Base-by-base conservation (phyloP, 2,888 invertebrate genomes). In the Eupsilia transversa region DNA sequence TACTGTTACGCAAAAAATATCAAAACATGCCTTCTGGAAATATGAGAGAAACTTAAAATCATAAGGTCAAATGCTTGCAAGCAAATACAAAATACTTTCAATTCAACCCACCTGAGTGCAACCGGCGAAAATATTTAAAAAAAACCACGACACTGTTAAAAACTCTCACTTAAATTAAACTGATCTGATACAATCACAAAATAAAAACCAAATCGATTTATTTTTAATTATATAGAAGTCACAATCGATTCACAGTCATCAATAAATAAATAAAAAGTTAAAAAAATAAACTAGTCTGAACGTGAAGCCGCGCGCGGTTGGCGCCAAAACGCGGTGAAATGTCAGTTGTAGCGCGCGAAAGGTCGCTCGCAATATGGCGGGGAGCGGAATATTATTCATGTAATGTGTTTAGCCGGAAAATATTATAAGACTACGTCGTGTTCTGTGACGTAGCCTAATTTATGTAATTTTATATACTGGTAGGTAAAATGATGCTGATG, bases 261-360 rank as follows among this genome's bases (percentile, higher is more conserved):
- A 30, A 64, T 56, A 73, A 69, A 69, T 79, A 64, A 78, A 72
- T 67, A 60, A 38, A 59, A 54, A 43, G 49, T 59, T 66, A 38
- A 27, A 43, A 20, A 77, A 56, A 49, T 35, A 33, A 64, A 59
- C 38, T 46, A 76, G 57, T 59, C 74, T 66, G 74, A 30, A 74
- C 75, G 63, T 67, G 30, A n/a, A 74, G 30, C 56, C 78, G 79
- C 88, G 87, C 88, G 88, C 88, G 87, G 88, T 92, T 93, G 89
- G 91, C 93, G 93, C 93, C 91, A 92, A 92, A 93, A 92, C 92
- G 80, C 89, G 81, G 92, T 91, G 94, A 93, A 95, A 94, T 95
- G 95, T 93, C 93, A 93, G 94, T 83, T 91, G 89, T 86, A 83
- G 78, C 77, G 75, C 88, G 89, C 85, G 91, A 91, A 92, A 90